Base-by-base conservation (phyloP, 2,888 invertebrate species). In the Caprella mutica region DNA sequence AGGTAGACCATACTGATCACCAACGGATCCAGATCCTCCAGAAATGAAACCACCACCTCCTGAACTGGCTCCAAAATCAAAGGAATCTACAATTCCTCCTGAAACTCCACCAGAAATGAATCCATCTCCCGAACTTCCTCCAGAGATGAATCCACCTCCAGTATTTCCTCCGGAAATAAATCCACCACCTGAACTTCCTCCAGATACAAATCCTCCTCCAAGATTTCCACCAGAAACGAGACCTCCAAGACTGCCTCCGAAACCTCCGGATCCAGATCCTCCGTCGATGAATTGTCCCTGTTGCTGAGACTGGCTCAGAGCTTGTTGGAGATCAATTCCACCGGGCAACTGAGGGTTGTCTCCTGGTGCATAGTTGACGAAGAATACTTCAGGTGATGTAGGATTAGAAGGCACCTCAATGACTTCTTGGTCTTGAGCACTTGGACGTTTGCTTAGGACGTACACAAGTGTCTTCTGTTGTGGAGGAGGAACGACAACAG, bases 221-320 rank as follows among this genome's bases (percentile, higher is more conserved):
- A n/a, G n/a, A n/a, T n/a, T n/a, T n/a, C n/a, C n/a, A 40, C 40
- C 40, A 21, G 40, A 40, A 6, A 40, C 12, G 8, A 6, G 5
- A 12, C 3, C 40, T 4, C 29, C 48, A n/a, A n/a, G n/a, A n/a
- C n/a, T n/a, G n/a, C 48, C 48, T 30, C 48, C 48, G 30, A 5
- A 29, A 26, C 29, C 48, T 19, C 29, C 48, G 17, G 26, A 14
- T 8, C 26, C 26, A 17, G 48, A 27, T 1, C 48, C 48, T 17
- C 48, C 48, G 48, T 48, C 48, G 48, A 48, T 48, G 48, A 48
- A 21, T 30, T 48, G 48, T 19, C 48, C 48, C 48, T 48, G 48
- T 21, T 48, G 48, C 5, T 27, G 29, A n/a, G 48, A 29, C 48
- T 48, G 48, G 48, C 48, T 48, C 29, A 48, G 48, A 21, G 48